Conservation (phyloP, 2,113 vertebrate genomes). For the Stegostoma tigrinum region DNA sequence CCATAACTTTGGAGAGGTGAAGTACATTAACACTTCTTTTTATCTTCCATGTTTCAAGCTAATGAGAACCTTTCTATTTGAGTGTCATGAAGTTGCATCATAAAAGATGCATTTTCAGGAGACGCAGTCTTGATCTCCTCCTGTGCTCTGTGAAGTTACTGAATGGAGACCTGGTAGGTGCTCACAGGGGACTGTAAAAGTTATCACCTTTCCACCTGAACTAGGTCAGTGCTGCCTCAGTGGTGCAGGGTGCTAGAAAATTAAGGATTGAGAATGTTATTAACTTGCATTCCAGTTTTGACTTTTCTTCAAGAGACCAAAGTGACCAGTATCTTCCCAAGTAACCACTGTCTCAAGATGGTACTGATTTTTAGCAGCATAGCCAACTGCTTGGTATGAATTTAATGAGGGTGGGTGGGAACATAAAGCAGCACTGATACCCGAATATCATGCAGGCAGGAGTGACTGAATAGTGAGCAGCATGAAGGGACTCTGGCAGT, state of each 20-base stretch:
- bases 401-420: background rate
- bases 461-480: background rate
- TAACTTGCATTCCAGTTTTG: background rate
- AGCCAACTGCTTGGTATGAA: too few species aligned
- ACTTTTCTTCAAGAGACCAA: background rate
- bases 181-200: background rate
- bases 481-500: background rate
- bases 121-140: background rate
- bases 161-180: background rate
- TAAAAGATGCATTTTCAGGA: background rate
- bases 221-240: background rate
- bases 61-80: background rate
- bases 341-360: background rate
- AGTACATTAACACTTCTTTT: background rate
- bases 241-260: background rate
- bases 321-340: background rate
- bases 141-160: background rate
- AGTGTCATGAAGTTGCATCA: background rate
- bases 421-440: background rate
- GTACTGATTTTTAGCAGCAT: background rate
- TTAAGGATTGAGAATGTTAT: background rate
- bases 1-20: background rate
- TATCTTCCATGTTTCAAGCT: background rate
- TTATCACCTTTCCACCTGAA: too few species aligned
- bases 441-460: background rate